Evolutionary conservation across 2,113 vertebrate genomes (phyloP), one percentile per base, ranked within the genome.

Genomic region (Oreochromis spilurus): DNA sequence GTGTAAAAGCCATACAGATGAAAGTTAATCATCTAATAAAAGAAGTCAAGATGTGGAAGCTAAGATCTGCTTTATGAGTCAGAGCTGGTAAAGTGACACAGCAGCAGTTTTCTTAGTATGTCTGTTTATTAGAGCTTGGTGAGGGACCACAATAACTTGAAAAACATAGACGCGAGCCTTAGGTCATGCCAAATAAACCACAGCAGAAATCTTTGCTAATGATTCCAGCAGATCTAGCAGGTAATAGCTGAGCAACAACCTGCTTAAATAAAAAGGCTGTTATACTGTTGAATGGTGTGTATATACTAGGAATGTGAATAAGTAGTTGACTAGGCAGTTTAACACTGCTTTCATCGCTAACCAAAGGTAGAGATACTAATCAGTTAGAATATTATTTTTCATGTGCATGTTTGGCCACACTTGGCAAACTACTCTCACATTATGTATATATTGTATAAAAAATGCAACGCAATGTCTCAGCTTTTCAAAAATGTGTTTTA

Each of bases 251-350:
- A 75, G 43, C 14, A 48, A 29, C 24, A 45, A 38, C 5, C 43
- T 48, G 14, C 24, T 29, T 48, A 75, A 75, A 70, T 26, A 29
- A 26, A 40, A 50, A 75, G 43, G 24, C 5, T 29, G 70, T 75
- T 31, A 29, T 26, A 31, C 10, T 77, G 10, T 31, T 77, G 72
- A 26, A 48, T 2, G 24, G 13, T 3, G 17, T 65, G 60, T 29
- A 0, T 31, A 10, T 75, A 50, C 9, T 75, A 50, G 10, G 9
- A 26, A 4, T 75, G 6, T 0, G 2, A 26, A 26, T 48, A 45
- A 72, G 13, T 48, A 45, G 67, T 50, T 40, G 10, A 21, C 62
- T 7, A 40, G 0, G 1, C 36, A 40, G 2, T 16, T 24, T 70
- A 70, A 24, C 36, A 2, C 19, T 70, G n/a, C 62, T 67, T 38